These are phyloP conservation scores for Leptinotarsa juncta DNA, from an alignment of 2,888 invertebrate species.

Conservation along the genomic window DNA sequence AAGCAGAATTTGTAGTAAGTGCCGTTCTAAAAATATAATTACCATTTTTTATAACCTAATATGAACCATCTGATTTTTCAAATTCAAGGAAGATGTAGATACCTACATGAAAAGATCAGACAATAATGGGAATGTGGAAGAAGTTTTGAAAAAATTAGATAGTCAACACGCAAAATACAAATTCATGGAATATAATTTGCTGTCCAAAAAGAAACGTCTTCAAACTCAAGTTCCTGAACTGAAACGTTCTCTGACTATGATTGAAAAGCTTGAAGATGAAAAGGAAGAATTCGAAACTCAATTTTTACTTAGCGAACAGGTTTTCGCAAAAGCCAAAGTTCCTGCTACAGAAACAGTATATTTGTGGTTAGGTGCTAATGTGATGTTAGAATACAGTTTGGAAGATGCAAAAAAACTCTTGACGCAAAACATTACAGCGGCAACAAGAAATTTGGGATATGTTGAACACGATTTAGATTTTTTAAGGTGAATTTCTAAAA, in stretches of 20 bases:
- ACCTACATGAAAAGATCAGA: constrained; percentile 88
- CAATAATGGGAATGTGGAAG: constrained; percentile 85
- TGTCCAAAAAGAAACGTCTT: constrained; percentile 86
- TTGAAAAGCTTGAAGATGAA: constrained; percentile 86
- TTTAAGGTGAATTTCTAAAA: constrained; percentile 72
- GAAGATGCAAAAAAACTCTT: constrained; percentile 90
- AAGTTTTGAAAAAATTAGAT: constrained; percentile 87
- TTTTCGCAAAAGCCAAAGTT: constrained; percentile 80
- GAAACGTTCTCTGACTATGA: constrained; percentile 90
- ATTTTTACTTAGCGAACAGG: constrained; percentile 93
- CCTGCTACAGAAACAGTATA: constrained; percentile 91
- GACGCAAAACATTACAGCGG: constrained; percentile 84
- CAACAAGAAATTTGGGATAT: constrained; percentile 83
- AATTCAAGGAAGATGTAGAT: constrained; percentile 91
- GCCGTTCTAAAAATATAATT: constrained; percentile 42
- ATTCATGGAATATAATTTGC: constrained; percentile 94
- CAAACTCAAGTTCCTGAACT: constrained; percentile 95
- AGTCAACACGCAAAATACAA: constrained; percentile 97
- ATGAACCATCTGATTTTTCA: constrained; percentile 45
- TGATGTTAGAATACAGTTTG: constrained; percentile 95
- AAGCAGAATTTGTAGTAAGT: constrained; percentile 89
- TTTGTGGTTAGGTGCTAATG: constrained; percentile 90
- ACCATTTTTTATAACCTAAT: constrained; percentile 29
- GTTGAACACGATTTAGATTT: constrained; percentile 95
- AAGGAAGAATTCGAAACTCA: constrained; percentile 86